Base-by-base conservation (phyloP, 2,888 invertebrate species). In the Girardia tigrina region DNA sequence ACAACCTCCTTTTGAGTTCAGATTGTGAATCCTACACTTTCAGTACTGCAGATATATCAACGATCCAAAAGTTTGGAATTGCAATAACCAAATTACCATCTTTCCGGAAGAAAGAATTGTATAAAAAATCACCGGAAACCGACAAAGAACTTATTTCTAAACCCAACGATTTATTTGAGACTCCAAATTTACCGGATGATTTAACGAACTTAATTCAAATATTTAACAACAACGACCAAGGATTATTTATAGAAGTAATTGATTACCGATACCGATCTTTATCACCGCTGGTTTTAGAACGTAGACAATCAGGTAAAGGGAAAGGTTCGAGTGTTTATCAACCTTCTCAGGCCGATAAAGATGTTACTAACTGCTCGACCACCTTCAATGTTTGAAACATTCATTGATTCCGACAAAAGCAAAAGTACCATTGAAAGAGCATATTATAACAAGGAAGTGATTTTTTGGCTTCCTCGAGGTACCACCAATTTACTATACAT, bases 301-400 rank as follows among this genome's bases (percentile, higher is more conserved):
- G 29, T 29, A 6, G 14, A 23, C 12, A 36, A 29, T 29, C 70
- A 84, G 82, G 79, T 81, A 81, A 72, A 23, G 23, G 86, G 86
- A 8, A 85, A 83, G 77, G 82, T 87, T 76, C 85, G 86, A 72
- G 86, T 87, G 70, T 85, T 85, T 78, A 83, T 87, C 83, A 87
- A 87, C 81, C 82, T 87, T 77, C 83, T 84, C 76, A 83, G 87
- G 75, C 87, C 87, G 71, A 87, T 87, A 81, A 87, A 86, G 80
- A 86, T 87, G 80, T 84, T 86, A 29, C 83, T 86, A n/a, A 86
- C 86, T 29, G 84, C 85, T 12, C 81, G 85, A 29, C 86, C 87
- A 20, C 86, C 87, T 1, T 86, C 87, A 42, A 86, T 87, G 73
- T 87, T 87, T 79, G 87, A 87, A 79, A 84, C 86, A 77, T 81